Base-by-base conservation (phyloP, 2,113 vertebrate species). In the Eubucco bourcierii region DNA sequence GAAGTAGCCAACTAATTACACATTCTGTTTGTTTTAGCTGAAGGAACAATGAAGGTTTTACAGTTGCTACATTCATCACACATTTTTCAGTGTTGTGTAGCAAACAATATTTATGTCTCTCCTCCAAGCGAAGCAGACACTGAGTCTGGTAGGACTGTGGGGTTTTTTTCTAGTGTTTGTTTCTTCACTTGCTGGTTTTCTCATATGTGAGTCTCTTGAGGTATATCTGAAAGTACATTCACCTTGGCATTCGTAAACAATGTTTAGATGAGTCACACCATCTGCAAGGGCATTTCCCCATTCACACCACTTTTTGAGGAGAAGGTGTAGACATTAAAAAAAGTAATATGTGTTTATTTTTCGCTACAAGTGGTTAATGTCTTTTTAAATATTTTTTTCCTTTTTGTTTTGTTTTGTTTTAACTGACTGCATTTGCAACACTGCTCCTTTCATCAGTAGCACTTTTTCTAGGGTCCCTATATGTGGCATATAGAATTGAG, bases 31-130 rank as follows among this genome's bases (percentile, higher is more conserved):
- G 67, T 53, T 93, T 93, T 63, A 91, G 73, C 87, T 90, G 70
- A 64, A 80, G 72, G 63, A 90, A 94, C 94, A 95, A 93, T 68
- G 81, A 93, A 80, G 56, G 87, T 89, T 96, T 84, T 95, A 87
- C 70, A 80, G 80, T 92, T 78, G 82, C 65, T 93, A 90, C 91
- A 90, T 52, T 71, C 92, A 96, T 88, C 86, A 93, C 63, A 78
- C 82, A 89, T 88, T 96, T 94, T 94, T 95, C 94, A 94, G 80
- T 71, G 66, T 80, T 96, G 91, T 7, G 64, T 87, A 84, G 94
- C 90, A 96, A 97, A 97, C 84, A 93, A 65, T 96, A 97, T 96
- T 97, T 96, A 96, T 88, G 94, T 79, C 92, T 95, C 90, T 95
- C 56, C 77, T 95, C 79, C 84, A 95, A 96, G 84, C 72, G 94